Conservation (phyloP, 2,797 vertebrate species). For the Antennarius maculatus region DNA sequence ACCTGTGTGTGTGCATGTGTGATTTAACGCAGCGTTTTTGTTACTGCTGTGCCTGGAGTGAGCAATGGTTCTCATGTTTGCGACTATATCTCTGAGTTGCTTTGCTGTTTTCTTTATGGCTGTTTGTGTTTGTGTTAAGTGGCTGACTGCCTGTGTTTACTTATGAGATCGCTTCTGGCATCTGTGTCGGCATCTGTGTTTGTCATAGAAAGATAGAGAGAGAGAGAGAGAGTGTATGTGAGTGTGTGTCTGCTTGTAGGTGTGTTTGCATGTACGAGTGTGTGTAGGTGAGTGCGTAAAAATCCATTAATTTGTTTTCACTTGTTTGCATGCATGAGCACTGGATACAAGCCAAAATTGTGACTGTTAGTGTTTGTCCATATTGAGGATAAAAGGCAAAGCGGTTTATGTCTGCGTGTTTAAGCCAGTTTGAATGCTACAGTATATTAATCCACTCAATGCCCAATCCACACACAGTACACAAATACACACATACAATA, state of each 20-base stretch:
- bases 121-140: conserved; percentile 65
- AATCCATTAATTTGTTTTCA: conserved; percentile 10
- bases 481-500: conserved; percentile 15
- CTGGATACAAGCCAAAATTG: conserved; percentile 46
- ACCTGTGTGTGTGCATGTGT: conserved; percentile 13
- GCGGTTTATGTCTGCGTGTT: conserved; percentile 45
- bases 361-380: conserved; percentile 43
- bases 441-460: conserved; percentile 50
- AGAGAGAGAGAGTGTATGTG: conserved; percentile 41
- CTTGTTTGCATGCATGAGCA: conserved; percentile 43
- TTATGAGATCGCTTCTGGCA: conserved; percentile 65
- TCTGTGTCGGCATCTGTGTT: conserved; percentile 78
- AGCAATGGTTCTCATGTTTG: conserved; percentile 48
- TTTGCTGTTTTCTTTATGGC: conserved; percentile 61
- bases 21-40: conserved; percentile 25
- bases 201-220: conserved; percentile 40
- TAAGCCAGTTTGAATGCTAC: conserved; percentile 47
- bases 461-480: conserved; percentile 24
- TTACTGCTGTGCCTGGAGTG: conserved; percentile 22
- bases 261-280: conserved; percentile 37
- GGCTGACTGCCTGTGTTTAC: conserved; percentile 73
- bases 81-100: conserved; percentile 44
- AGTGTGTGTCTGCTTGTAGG: conserved; percentile 27
- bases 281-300: conserved; percentile 50
- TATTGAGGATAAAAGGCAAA: conserved; percentile 39